Evolutionary conservation across 1,140 invertebrate species (phyloP).

Genomic region (Neodiprion virginianus): DNA sequence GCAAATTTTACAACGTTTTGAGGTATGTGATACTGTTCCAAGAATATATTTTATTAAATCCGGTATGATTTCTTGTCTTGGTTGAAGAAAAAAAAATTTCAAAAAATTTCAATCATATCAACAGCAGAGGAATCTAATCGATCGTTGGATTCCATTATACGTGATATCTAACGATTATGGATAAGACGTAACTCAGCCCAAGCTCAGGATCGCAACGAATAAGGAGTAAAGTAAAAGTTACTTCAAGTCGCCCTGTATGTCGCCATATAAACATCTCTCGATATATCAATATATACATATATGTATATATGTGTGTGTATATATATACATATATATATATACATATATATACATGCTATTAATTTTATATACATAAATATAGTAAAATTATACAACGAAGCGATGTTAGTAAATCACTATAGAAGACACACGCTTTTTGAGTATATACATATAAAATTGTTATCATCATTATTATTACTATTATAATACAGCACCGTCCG

Average conservation of each 20-base stretch:
- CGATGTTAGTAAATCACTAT: conserved; percentile 11
- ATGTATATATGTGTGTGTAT: not conserved
- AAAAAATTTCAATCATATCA: not conserved
- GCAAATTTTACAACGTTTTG: no score
- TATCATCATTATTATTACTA: no score
- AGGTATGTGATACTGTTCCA: no score
- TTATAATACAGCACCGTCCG: conserved; percentile 8
- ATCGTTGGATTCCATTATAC: not conserved
- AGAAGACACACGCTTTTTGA: conserved; percentile 12
- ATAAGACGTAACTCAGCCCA: not conserved
- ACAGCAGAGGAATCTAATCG: not conserved
- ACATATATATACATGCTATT: not conserved
- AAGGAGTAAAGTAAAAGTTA: conserved; percentile 1
- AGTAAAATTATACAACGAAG: not conserved
- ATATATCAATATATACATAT: conserved; percentile 8
- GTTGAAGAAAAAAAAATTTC: no score
- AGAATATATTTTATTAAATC: no score
- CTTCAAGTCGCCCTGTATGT: not conserved
- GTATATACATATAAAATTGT: not conserved
- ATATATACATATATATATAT: not conserved
- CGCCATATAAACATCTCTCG: not conserved
- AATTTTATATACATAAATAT: not conserved
- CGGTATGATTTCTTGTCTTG: no score
- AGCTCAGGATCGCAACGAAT: not conserved
- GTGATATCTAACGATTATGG: not conserved